Evolutionary conservation across 2,888 invertebrate species (phyloP).

Genomic region (Junonia oenone): DNA sequence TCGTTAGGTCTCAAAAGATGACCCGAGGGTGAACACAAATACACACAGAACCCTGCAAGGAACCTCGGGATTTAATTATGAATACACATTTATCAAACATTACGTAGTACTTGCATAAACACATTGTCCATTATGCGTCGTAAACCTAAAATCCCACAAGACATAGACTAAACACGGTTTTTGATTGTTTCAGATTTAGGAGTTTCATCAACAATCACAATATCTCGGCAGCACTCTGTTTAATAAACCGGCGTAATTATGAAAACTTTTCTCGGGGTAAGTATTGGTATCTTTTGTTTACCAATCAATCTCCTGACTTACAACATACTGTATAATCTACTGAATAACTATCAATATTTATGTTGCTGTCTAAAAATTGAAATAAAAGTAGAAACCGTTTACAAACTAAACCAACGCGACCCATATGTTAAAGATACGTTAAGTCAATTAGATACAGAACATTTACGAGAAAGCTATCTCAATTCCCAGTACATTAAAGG

Average conservation of each 20-base stretch:
- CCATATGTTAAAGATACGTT: too few species aligned
- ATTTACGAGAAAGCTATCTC: neutral
- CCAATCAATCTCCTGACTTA: too few species aligned
- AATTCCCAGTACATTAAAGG: neutral
- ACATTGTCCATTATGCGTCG: conserved; percentile 44
- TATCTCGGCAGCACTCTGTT: neutral
- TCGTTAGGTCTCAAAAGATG: conserved; percentile 23
- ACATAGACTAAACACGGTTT: conserved; percentile 61
- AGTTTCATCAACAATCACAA: conserved; percentile 37
- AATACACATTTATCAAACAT: conserved; percentile 28
- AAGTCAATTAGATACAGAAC: neutral
- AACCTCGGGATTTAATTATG: neutral
- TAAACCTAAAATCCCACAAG: conserved; percentile 48
- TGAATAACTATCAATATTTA: too few species aligned
- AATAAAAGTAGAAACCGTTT: too few species aligned
- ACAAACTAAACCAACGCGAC: too few species aligned
- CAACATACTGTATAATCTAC: too few species aligned
- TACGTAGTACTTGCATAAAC: conserved; percentile 50
- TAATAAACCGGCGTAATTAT: neutral
- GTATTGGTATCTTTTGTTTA: neutral
- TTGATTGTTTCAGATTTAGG: conserved; percentile 43
- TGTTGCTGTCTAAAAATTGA: too few species aligned
- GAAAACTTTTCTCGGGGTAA: neutral
- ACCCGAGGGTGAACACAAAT: conserved; percentile 27
- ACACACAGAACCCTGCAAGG: conserved; percentile 19